Base-by-base conservation (phyloP, 2,888 invertebrate genomes). In the Heterodera filipjevi region DNA sequence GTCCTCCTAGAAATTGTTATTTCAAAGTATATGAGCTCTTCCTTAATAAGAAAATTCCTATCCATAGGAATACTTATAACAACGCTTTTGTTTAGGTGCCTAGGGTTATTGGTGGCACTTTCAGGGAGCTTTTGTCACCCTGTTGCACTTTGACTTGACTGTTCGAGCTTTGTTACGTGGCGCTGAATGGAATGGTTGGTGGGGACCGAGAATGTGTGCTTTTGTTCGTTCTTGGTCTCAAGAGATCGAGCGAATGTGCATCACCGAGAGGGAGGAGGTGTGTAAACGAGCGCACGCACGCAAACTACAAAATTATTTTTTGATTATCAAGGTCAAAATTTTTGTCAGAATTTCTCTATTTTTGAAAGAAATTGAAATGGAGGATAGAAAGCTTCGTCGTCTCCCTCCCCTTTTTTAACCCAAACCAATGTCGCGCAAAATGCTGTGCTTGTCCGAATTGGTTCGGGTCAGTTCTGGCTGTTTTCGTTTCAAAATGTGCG, bases 371-470 rank as follows among this genome's bases (percentile, higher is more conserved):
- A 1, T 27, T n/a, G 59, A n/a, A n/a, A 10, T 27, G n/a, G 8
- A 12, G 27, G 27, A 59, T 27, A 59, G 59, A 59, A 59, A 59
- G 3, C 3, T 39, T 6, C 39, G 5, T 5, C 8, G 8, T n/a
- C 27, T 22, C 27, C 27, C n/a, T n/a, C 59, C 59, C 59, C 53
- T 14, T 53, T 10, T 22, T 22, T 22, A 59, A 27, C 59, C 59
- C 59, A 59, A 59, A 59, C 59, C 59, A 59, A 59, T 59, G 59
- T 59, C n/a, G n/a, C 59, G 27, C 46, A 59, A 59, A 59, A 59
- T 12, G 59, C n/a, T 59, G 59, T 59, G 59, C 59, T 59, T 27
- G 59, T 19, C 22, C 27, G n/a, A 59, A 19, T 27, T 6, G 59
- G 59, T 59, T 59, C 59, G n/a, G 59, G 59, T 59, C 59, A 3